Conservation (phyloP, 2,113 vertebrate genomes). For the Circaetus gallicus region DNA sequence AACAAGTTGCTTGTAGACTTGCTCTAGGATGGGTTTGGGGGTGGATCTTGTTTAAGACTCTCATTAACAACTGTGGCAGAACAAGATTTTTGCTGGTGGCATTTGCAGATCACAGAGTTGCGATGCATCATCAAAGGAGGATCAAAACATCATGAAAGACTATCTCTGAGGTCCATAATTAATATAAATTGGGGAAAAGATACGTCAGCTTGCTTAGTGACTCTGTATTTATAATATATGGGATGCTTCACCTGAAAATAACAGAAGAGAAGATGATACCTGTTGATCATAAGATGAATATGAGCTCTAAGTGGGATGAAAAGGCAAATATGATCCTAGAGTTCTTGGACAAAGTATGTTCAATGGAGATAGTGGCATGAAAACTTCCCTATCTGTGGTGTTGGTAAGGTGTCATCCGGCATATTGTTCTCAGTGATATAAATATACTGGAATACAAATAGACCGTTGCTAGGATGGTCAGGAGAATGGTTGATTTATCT, state of each 20-base stretch:
- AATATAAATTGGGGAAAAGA: neutral
- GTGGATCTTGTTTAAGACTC: neutral
- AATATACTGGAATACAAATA: neutral
- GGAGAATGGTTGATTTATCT: neutral
- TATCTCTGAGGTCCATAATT: neutral
- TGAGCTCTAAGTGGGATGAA: neutral
- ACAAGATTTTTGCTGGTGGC: neutral
- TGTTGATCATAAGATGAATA: neutral
- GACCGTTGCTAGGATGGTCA: neutral
- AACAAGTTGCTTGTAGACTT: neutral
- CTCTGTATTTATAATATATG: neutral
- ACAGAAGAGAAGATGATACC: neutral
- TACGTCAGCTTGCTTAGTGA: neutral
- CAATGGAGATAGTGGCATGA: neutral
- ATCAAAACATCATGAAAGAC: neutral
- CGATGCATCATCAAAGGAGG: neutral
- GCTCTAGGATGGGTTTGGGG: neutral
- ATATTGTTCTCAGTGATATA: neutral
- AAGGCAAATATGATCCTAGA: neutral
- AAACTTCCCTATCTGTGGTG: neutral
- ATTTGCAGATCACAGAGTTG: neutral
- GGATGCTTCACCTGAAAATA: neutral
- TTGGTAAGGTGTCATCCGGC: neutral
- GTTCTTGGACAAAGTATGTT: neutral
- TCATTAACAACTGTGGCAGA: neutral